Percentiles rank a stretch among this genome's conserved stretches.
These are phyloP conservation scores for Plecturocebus donacophilus DNA, from an alignment of 2,113 vertebrate species.

Conservation along the genomic window DNA sequence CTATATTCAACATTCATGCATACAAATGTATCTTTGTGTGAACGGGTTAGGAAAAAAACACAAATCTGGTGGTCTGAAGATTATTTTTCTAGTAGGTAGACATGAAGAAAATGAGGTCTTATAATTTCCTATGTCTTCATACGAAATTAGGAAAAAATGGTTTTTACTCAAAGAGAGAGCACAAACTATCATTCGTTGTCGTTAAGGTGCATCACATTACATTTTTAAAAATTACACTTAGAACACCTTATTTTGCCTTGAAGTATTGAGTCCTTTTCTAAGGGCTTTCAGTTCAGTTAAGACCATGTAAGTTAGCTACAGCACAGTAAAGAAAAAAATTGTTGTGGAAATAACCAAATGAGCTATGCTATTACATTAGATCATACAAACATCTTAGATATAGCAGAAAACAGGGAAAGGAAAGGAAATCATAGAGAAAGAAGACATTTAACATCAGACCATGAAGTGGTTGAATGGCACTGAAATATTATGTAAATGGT, in stretches of 20 bases:
- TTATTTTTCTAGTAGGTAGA: slow-evolving; percentile 26
- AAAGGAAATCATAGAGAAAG: neutral
- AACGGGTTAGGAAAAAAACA: neutral
- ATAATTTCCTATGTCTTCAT: neutral
- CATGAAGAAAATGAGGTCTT: slow-evolving; percentile 23
- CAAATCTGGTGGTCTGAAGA: neutral
- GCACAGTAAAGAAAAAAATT: neutral
- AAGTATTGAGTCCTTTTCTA: neutral
- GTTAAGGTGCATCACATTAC: neutral
- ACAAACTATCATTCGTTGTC: neutral
- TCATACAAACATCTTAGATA: neutral
- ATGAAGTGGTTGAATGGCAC: neutral
- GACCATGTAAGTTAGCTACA: neutral
- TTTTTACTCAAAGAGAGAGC: neutral
- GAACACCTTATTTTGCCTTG: neutral
- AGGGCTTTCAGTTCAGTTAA: neutral
- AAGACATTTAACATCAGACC: neutral
- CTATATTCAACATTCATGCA: slow-evolving; percentile 35
- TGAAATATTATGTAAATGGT: neutral
- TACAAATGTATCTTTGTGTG: neutral
- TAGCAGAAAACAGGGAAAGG: neutral
- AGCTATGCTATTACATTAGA: neutral
- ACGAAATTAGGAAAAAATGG: slow-evolving; percentile 7
- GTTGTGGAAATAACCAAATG: neutral
- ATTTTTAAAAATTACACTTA: neutral